Conservation (phyloP, 2,113 vertebrate genomes). For the Mesitornis unicolor region DNA sequence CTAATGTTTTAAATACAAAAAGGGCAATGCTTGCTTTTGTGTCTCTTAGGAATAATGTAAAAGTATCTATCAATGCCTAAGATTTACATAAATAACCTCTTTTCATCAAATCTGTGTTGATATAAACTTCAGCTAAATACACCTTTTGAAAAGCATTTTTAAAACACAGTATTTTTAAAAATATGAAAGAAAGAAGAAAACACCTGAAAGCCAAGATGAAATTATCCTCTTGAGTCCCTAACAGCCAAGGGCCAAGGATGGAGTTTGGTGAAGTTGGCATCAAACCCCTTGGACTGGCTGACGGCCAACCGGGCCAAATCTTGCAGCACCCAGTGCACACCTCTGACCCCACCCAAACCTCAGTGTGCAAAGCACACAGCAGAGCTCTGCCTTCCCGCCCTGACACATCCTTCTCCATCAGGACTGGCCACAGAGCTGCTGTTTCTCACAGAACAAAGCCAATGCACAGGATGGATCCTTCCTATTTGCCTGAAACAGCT, state of each 20-base stretch:
- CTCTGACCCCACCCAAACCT: accelerated
- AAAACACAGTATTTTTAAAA: not conserved
- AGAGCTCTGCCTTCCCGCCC: not conserved
- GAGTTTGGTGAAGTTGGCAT: not conserved
- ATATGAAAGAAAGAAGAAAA: not conserved
- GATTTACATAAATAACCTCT: not conserved
- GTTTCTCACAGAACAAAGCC: not conserved
- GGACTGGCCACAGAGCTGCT: accelerated
- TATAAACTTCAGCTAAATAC: not conserved
- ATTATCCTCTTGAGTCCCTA: not conserved
- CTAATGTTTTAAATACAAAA: not conserved
- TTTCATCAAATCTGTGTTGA: not conserved
- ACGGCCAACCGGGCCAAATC: not conserved
- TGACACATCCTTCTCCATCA: not conserved
- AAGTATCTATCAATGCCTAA: not conserved
- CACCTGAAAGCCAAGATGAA: not conserved
- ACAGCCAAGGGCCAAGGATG: not conserved
- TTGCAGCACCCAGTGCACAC: not conserved
- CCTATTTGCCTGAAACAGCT: not conserved
- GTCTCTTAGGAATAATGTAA: not conserved
- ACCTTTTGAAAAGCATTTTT: not conserved
- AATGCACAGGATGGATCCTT: not conserved
- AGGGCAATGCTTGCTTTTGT: not conserved
- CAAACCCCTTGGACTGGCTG: not conserved
- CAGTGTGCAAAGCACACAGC: accelerated